Percentiles rank a stretch among this genome's conserved stretches.
Conservation (phyloP, 2,113 vertebrate species). For the Elaphurus davidianus region DNA sequence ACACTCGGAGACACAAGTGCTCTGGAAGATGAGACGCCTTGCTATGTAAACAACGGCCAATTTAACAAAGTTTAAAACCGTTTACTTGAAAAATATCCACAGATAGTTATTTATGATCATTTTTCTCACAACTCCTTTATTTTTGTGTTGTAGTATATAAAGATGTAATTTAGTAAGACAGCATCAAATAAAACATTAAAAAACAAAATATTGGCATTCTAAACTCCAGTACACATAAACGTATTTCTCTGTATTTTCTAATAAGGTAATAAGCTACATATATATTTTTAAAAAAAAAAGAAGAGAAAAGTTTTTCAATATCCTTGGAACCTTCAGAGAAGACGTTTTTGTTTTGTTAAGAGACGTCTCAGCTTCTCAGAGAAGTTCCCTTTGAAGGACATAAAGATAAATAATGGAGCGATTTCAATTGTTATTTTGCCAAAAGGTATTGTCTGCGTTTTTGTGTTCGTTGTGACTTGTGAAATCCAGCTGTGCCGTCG, state of each 20-base stretch:
- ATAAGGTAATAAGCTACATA: not conserved
- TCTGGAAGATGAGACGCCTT: not conserved
- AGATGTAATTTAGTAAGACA: not conserved
- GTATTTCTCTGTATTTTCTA: not conserved
- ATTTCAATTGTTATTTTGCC: slow-evolving; percentile 65
- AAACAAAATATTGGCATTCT: not conserved
- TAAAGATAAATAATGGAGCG: slow-evolving; percentile 66
- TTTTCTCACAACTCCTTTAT: not conserved
- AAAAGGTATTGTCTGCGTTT: slow-evolving; percentile 71
- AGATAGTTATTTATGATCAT: not conserved
- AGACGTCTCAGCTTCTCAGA: slow-evolving; percentile 43
- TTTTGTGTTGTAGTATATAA: not conserved
- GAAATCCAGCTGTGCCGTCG: slow-evolving; percentile 25
- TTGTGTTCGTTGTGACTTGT: slow-evolving; percentile 53
- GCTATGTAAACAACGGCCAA: not conserved
- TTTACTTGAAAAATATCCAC: not conserved
- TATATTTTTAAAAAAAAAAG: not conserved
- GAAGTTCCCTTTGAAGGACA: slow-evolving; percentile 63
- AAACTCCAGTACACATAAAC: not conserved
- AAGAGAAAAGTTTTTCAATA: not conserved
- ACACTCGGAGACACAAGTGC: not conserved
- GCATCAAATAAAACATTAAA: not conserved
- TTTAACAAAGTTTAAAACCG: not conserved
- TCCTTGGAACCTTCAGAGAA: not conserved
- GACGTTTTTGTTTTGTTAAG: slow-evolving; percentile 38